Evolutionary conservation across 2,888 invertebrate species (phyloP).

Genomic region (Troides oblongomaculatus): DNA sequence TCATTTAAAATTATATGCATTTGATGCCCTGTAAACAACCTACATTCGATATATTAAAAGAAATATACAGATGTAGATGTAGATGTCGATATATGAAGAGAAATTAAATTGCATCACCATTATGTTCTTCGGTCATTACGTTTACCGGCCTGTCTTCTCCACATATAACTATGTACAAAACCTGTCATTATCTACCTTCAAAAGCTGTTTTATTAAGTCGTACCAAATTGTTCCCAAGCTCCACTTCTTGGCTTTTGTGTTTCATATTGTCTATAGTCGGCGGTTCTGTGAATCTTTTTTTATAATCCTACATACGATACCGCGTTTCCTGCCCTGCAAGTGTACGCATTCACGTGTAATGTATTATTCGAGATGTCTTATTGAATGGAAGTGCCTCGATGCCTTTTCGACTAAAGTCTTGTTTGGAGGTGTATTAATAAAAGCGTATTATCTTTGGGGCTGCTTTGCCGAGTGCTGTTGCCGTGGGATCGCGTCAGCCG

Average conservation of each 20-base stretch:
- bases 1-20: too few species aligned
- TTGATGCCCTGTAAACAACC: too few species aligned
- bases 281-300: slow-evolving; percentile 52
- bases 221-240: slow-evolving; percentile 49
- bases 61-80: neutral
- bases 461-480: slow-evolving; percentile 46
- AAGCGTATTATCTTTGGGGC: slow-evolving; percentile 59
- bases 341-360: slow-evolving; percentile 57
- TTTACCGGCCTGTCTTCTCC: slow-evolving; percentile 5
- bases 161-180: slow-evolving; percentile 26
- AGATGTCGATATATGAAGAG: neutral
- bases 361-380: slow-evolving; percentile 56
- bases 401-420: slow-evolving; percentile 73
- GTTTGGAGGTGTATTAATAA: slow-evolving; percentile 65
- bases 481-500: slow-evolving; percentile 54
- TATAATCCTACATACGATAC: slow-evolving; percentile 67
- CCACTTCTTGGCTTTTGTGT: slow-evolving; percentile 52
- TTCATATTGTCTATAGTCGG: slow-evolving; percentile 52
- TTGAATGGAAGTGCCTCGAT: slow-evolving; percentile 70
- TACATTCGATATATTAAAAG: neutral
- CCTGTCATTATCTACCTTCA: slow-evolving; percentile 46
- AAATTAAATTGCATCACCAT: neutral
- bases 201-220: slow-evolving; percentile 40
- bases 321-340: slow-evolving; percentile 75
- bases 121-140: neutral